Evolutionary conservation across 2,113 vertebrate genomes (phyloP).

Genomic region (Xiphorhynchus elegans): DNA sequence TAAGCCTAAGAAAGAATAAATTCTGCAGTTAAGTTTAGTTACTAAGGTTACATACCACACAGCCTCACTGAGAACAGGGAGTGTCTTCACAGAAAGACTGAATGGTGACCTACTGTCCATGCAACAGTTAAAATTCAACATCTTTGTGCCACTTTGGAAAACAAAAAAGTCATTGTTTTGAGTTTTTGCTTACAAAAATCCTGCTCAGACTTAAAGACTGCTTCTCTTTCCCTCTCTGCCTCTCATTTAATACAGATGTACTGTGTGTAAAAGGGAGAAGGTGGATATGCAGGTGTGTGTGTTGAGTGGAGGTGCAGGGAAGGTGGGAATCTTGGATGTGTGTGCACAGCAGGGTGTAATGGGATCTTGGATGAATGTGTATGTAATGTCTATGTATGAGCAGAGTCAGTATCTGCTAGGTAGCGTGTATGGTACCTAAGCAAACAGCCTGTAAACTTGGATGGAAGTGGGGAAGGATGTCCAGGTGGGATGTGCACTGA

Average conservation of each 20-base stretch:
- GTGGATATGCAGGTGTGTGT: not conserved
- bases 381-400: not conserved
- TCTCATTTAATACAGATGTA: not conserved
- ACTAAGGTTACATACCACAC: not conserved
- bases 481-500: rapidly evolving
- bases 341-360: not conserved
- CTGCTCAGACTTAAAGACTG: not conserved
- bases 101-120: rapidly evolving
- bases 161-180: not conserved
- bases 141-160: not conserved
- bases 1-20: not conserved
- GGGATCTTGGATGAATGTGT: not conserved
- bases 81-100: not conserved
- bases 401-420: not conserved
- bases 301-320: not conserved
- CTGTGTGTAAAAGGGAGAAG: not conserved
- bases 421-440: not conserved
- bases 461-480: not conserved
- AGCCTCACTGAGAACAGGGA: not conserved
- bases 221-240: not conserved
- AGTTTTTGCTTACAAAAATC: not conserved
- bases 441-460: not conserved
- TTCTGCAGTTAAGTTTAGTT: not conserved
- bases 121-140: not conserved
- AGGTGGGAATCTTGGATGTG: not conserved